Evolutionary conservation across 2,113 vertebrate species (phyloP).

Genomic region (Lasiurus cinereus): DNA sequence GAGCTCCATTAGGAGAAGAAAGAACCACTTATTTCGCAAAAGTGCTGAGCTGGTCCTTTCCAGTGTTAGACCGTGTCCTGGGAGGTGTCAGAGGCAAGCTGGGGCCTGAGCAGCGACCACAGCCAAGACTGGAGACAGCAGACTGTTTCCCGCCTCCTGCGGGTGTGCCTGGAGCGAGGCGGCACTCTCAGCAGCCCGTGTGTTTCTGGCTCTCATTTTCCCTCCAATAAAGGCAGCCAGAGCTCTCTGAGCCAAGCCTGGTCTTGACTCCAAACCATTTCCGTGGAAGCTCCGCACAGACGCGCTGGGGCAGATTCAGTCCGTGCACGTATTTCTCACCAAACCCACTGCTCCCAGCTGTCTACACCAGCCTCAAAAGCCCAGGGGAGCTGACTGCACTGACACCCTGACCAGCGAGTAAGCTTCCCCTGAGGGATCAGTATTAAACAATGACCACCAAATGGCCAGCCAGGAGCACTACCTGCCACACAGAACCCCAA

Average conservation of each 20-base stretch:
- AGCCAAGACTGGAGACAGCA: neutral
- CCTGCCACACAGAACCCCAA: neutral
- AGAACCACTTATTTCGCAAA: neutral
- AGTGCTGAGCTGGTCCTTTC: neutral
- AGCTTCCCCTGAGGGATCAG: neutral
- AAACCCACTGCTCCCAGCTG: neutral
- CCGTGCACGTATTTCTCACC: neutral
- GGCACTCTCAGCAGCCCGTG: neutral
- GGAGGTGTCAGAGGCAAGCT: slow-evolving; percentile 10
- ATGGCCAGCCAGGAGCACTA: neutral
- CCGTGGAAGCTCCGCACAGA: neutral
- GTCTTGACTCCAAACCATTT: neutral
- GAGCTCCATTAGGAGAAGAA: neutral
- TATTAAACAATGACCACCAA: neutral
- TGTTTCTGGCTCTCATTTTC: neutral
- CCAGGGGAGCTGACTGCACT: neutral
- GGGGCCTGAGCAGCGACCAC: neutral
- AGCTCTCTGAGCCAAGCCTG: neutral
- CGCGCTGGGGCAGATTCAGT: neutral
- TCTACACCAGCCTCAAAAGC: neutral
- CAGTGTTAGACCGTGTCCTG: neutral
- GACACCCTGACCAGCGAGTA: neutral
- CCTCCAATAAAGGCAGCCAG: neutral
- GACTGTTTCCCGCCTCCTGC: neutral
- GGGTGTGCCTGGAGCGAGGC: neutral